Conservation (phyloP, 2,888 invertebrate species). For the Sceliomorpha sp. region DNA sequence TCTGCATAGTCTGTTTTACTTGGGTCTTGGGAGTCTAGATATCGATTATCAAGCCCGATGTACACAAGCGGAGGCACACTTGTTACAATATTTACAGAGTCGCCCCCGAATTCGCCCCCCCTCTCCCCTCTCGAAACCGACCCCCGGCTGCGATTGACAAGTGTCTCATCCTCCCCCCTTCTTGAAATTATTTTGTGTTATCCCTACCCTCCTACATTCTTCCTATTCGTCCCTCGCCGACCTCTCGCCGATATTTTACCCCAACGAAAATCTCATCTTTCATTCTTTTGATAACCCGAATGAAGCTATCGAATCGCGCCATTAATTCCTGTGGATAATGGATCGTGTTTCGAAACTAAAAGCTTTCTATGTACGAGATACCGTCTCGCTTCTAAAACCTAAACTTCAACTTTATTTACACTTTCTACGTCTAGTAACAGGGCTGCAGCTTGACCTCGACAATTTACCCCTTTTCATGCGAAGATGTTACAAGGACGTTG, state of each 20-base stretch:
- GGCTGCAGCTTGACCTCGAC: too few relatives aligned
- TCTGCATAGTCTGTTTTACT: slow-evolving; percentile 56
- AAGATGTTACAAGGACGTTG: too few relatives aligned
- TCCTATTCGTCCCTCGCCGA: slow-evolving; percentile 32
- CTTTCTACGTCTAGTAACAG: too few relatives aligned
- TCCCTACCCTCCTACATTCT: slow-evolving; percentile 55
- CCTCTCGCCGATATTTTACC: too few relatives aligned
- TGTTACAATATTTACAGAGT: slow-evolving; percentile 80
- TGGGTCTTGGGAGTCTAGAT: slow-evolving; percentile 43
- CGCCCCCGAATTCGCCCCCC: slow-evolving; percentile 69
- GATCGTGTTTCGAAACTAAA: slow-evolving; percentile 51
- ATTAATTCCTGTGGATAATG: slow-evolving; percentile 50
- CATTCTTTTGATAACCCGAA: slow-evolving; percentile 43
- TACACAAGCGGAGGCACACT: slow-evolving; percentile 70
- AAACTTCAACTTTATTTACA: slow-evolving; percentile 3
- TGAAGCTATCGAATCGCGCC: slow-evolving; percentile 47
- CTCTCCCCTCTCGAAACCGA: too few relatives aligned
- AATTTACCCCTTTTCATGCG: too few relatives aligned
- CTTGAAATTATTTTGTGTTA: slow-evolving; percentile 52
- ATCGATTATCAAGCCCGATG: slow-evolving; percentile 62
- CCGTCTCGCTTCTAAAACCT: slow-evolving; percentile 25
- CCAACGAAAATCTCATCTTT: slow-evolving; percentile 33
- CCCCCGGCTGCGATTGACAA: slow-evolving; percentile 72
- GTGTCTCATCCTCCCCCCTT: slow-evolving; percentile 62
- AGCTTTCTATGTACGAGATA: slow-evolving; percentile 34